Percentiles rank a stretch among this genome's conserved stretches.
Conservation (phyloP, 2,888 invertebrate species). For the Parnassius glacialis region DNA sequence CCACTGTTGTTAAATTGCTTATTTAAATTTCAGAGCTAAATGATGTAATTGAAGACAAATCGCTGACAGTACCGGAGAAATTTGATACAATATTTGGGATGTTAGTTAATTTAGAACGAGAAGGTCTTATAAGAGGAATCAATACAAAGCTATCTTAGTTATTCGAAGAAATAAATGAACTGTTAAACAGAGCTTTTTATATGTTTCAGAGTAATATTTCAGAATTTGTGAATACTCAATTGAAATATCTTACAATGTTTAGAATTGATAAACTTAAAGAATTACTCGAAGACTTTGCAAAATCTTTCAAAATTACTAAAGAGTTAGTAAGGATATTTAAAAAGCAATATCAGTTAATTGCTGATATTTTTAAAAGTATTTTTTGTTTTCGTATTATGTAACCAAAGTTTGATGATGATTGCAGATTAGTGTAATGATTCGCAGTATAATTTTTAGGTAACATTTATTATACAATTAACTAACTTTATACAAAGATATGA, state of each 20-base stretch:
- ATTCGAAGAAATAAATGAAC: neutral
- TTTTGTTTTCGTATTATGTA: neutral
- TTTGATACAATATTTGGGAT: too few species aligned
- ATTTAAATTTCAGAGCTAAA: too few species aligned
- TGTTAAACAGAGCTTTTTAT: neutral
- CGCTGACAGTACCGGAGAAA: neutral
- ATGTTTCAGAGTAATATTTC: neutral
- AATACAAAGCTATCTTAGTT: neutral
- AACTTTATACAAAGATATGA: too few species aligned
- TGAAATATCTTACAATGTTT: neutral
- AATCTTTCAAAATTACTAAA: neutral
- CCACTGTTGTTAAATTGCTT: too few species aligned
- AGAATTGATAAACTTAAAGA: neutral
- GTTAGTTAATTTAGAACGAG: too few species aligned
- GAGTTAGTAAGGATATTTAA: constrained; percentile 3
- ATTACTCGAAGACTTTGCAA: constrained; percentile 1
- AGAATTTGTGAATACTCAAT: neutral
- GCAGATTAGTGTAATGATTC: too few species aligned
- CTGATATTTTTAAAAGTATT: constrained; percentile 6
- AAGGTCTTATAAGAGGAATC: too few species aligned
- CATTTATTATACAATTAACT: too few species aligned
- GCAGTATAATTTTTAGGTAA: too few species aligned
- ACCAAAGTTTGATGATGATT: too few species aligned
- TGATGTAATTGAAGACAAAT: neutral
- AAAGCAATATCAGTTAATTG: constrained; percentile 6